Percentiles rank a stretch among this genome's conserved stretches.
Conservation (phyloP, 2,113 vertebrate species). For the Gobius niger region DNA sequence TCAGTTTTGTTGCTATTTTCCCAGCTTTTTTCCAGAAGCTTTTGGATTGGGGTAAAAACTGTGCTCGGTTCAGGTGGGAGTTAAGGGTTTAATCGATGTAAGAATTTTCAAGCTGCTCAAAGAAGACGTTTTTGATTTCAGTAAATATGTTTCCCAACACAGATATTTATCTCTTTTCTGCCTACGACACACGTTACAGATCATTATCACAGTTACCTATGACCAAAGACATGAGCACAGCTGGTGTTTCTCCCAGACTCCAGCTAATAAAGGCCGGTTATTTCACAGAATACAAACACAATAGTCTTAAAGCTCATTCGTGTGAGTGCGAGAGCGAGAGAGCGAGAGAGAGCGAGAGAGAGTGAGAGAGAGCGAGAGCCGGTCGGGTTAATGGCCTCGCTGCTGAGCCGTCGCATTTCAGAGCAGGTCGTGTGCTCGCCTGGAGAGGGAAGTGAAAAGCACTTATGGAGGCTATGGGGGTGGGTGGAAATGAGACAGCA, state of each 20-base stretch:
- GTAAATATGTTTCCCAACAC: too few species aligned
- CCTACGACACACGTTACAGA: not conserved
- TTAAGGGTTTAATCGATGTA: too few species aligned
- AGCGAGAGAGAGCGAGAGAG: not conserved
- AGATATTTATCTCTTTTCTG: too few species aligned
- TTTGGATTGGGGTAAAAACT: too few species aligned
- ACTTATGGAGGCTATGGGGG: slow-evolving; percentile 4
- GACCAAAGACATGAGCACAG: not conserved
- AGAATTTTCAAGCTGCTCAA: too few species aligned
- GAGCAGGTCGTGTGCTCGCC: slow-evolving; percentile 52
- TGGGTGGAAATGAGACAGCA: slow-evolving; percentile 54
- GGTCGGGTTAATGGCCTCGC: slow-evolving; percentile 62
- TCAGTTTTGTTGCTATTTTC: too few species aligned
- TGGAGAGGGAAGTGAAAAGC: slow-evolving; percentile 46
- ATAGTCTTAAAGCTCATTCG: slow-evolving; percentile 34
- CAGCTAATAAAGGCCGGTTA: not conserved
- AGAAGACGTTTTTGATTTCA: too few species aligned
- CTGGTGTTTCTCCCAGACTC: not conserved
- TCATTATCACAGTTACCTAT: not conserved
- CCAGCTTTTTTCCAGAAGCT: too few species aligned
- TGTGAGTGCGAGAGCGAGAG: not conserved
- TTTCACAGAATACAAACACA: slow-evolving; percentile 20
- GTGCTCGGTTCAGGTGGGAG: too few species aligned
- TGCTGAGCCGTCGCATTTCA: slow-evolving; percentile 73
- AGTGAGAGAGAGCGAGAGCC: slow-evolving; percentile 42